Evolutionary conservation across 2,797 vertebrate genomes (phyloP).

Genomic region (Myotis planiceps): DNA sequence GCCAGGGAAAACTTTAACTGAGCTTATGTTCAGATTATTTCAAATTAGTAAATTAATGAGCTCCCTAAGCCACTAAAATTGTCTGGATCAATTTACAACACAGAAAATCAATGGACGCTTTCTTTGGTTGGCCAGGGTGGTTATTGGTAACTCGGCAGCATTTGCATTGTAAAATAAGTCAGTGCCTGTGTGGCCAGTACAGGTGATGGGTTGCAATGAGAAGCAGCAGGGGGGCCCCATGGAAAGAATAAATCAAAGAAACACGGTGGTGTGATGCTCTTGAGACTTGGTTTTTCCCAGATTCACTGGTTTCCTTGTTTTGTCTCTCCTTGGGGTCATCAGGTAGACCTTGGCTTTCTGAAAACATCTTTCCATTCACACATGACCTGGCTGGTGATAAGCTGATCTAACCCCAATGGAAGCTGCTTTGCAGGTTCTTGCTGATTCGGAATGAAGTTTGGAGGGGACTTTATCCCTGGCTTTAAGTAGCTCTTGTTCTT

Average conservation of each 20-base stretch:
- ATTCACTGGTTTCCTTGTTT: background rate
- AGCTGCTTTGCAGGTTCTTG: background rate
- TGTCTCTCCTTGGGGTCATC: background rate
- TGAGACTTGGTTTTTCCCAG: background rate
- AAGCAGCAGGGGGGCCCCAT: background rate
- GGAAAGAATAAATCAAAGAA: background rate
- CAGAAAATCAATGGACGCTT: conserved; percentile 55
- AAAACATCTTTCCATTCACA: background rate
- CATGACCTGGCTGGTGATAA: background rate
- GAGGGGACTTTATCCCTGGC: background rate
- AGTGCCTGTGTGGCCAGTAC: background rate
- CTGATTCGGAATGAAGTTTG: background rate
- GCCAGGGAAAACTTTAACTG: conserved; percentile 61
- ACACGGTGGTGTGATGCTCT: background rate
- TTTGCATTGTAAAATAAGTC: background rate
- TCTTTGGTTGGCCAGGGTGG: conserved; percentile 45
- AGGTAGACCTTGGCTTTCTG: background rate
- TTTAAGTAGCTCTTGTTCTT: background rate
- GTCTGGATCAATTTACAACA: conserved; percentile 74
- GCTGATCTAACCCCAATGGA: background rate
- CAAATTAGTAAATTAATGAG: conserved; percentile 74
- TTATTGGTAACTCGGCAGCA: background rate
- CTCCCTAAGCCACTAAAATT: conserved; percentile 64
- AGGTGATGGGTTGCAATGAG: accelerated
- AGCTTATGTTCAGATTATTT: conserved; percentile 69